phyloP scores from a whole-genome alignment of 2,113 vertebrate species.

The Octodon degus region DNA sequence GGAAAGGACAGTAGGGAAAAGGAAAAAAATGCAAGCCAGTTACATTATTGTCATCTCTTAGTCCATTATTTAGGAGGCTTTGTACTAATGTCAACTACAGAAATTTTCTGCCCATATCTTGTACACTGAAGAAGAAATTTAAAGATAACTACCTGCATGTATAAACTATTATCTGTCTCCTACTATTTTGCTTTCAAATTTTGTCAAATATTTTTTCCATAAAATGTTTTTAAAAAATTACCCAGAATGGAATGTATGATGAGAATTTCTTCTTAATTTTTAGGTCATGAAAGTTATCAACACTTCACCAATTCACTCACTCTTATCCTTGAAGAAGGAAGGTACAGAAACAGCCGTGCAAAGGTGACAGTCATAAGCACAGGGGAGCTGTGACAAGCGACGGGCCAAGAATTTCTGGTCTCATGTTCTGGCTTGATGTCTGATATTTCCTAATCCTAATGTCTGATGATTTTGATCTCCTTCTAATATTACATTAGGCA shows the following conservation, averaged over 20 bases:
- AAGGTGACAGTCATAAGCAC: neutral
- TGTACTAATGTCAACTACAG: too few species aligned
- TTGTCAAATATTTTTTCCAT: too few species aligned
- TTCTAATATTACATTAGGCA: conserved; percentile 28
- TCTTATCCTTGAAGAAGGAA: neutral
- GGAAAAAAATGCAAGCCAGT: too few species aligned
- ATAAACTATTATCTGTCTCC: too few species aligned
- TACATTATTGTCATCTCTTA: too few species aligned
- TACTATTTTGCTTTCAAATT: too few species aligned
- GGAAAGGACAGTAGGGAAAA: too few species aligned
- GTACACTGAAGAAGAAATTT: too few species aligned
- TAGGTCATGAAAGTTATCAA: neutral
- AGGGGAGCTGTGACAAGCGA: neutral
- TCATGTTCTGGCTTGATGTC: neutral
- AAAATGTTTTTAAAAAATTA: neutral
- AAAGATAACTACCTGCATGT: too few species aligned
- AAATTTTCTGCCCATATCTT: too few species aligned
- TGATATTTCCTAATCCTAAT: neutral
- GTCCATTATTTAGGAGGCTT: too few species aligned
- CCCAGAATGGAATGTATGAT: neutral
- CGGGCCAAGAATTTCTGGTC: neutral
- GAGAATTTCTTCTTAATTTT: neutral
- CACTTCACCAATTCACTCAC: neutral
- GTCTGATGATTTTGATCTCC: conserved; percentile 26
- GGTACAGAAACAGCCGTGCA: neutral